phyloP scores from a whole-genome alignment of 2,113 vertebrate species.

The Pleuronectes platessa region DNA sequence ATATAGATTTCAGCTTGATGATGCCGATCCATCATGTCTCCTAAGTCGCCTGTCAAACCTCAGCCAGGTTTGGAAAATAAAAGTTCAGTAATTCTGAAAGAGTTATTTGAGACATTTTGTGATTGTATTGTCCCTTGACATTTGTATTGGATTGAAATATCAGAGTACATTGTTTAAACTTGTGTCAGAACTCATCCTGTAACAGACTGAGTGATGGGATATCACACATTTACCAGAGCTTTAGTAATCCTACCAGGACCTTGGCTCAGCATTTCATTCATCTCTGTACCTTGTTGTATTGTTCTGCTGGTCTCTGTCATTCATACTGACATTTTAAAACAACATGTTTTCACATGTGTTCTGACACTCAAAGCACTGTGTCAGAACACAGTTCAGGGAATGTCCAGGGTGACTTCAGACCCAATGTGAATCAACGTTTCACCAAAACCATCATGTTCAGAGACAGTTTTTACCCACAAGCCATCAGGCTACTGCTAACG shows the following conservation, averaged over 20 bases:
- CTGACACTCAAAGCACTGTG: no score
- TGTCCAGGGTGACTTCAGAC: no score
- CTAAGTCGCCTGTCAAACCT: neutral
- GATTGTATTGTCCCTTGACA: neutral
- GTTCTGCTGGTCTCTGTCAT: neutral
- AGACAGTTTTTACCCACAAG: no score
- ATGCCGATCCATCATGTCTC: neutral
- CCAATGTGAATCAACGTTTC: no score
- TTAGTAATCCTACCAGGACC: slow-evolving; percentile 20
- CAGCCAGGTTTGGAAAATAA: no score
- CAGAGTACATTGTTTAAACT: slow-evolving; percentile 6
- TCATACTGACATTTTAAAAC: neutral
- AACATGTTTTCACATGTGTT: no score
- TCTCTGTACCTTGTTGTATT: neutral
- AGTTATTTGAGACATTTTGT: slow-evolving; percentile 12
- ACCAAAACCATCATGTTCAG: no score
- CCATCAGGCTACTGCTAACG: no score
- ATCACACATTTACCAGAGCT: slow-evolving; percentile 4
- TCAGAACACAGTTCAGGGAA: no score
- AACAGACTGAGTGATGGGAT: neutral
- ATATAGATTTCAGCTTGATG: slow-evolving; percentile 5
- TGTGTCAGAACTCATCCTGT: slow-evolving; percentile 24
- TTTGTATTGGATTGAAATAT: slow-evolving; percentile 40
- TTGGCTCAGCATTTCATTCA: neutral
- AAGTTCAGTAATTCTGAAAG: no score